phyloP scores from a whole-genome alignment of 2,797 vertebrate genomes.

The Lutjanus campechanus region DNA sequence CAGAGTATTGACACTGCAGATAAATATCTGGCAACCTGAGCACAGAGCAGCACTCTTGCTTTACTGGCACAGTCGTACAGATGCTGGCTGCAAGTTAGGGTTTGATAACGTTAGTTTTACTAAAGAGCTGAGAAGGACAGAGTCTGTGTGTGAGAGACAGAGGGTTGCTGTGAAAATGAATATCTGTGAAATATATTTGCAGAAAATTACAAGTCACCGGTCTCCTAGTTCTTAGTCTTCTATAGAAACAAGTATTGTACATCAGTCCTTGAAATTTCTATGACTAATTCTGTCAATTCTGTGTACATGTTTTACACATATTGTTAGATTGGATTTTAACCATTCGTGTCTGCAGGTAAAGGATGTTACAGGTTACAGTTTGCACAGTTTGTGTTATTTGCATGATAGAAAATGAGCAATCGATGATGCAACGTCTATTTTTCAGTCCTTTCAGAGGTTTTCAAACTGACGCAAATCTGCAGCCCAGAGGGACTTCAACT shows the following conservation, averaged over 20 bases:
- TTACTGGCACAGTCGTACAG: neutral
- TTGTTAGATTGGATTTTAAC: neutral
- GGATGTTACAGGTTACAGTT: too few relatives aligned
- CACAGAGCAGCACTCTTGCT: neutral
- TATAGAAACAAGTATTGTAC: neutral
- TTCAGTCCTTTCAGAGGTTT: neutral
- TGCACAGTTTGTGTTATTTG: neutral
- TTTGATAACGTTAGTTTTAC: slow-evolving; percentile 3
- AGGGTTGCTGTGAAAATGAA: neutral
- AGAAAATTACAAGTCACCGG: neutral
- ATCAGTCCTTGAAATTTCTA: neutral
- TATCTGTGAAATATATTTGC: neutral
- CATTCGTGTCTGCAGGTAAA: neutral
- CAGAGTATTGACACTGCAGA: slow-evolving; percentile 8
- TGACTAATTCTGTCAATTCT: neutral
- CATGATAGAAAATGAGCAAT: neutral
- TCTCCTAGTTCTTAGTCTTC: neutral
- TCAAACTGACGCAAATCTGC: neutral
- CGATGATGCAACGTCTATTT: neutral
- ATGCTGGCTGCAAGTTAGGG: neutral
- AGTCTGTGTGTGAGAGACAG: neutral
- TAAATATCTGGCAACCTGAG: slow-evolving; percentile 30
- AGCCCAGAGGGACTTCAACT: neutral
- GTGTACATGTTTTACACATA: neutral
- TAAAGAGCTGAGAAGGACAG: neutral